A percentile compares a stretch with the other conserved stretches of the same genome.
phyloP scores from a whole-genome alignment of 2,113 vertebrate genomes.

The Phylloscopus trochilus region DNA sequence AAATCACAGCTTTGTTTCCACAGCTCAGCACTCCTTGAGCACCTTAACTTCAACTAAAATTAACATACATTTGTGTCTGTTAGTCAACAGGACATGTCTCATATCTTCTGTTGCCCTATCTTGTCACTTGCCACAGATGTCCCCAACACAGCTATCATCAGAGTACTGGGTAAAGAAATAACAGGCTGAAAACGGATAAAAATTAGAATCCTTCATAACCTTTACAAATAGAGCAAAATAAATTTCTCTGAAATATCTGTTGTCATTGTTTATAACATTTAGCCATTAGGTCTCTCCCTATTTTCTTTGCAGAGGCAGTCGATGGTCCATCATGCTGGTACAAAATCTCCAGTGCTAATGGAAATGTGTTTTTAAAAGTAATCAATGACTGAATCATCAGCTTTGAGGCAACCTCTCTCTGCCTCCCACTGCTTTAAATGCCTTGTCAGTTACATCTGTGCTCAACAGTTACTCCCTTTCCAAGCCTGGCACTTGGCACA shows the following conservation, averaged over 20 bases:
- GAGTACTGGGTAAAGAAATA: neutral
- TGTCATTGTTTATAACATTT: neutral
- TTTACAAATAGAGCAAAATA: neutral
- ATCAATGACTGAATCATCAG: neutral
- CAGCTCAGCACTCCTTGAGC: neutral
- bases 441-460: neutral
- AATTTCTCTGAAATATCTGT: neutral
- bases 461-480: neutral
- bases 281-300: neutral
- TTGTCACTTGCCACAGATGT: neutral
- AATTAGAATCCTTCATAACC: neutral
- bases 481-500: neutral
- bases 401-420: neutral
- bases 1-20: neutral
- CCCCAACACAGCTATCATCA: neutral
- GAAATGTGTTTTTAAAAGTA: neutral
- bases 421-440: neutral
- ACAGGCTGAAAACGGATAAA: neutral
- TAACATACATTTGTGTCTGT: neutral
- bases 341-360: neutral
- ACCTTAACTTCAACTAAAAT: neutral
- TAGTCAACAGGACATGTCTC: neutral
- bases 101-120: neutral
- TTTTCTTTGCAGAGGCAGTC: neutral
- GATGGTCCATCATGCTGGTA: neutral